Evolutionary conservation across 2,113 vertebrate species (phyloP).

Genomic region (Bolborhynchus lineola): DNA sequence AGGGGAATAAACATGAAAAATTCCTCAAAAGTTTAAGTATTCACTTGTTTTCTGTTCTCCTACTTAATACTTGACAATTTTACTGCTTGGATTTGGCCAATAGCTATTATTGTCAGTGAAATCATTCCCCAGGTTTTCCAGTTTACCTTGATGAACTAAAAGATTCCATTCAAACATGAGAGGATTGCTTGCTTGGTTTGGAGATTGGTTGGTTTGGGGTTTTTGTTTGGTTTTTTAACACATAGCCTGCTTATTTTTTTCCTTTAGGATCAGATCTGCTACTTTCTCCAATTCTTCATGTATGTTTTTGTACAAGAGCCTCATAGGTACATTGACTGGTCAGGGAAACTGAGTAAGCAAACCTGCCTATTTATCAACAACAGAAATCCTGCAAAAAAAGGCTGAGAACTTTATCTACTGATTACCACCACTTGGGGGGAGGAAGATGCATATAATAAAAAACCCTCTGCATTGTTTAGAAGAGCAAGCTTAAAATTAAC

Average conservation of each 20-base stretch:
- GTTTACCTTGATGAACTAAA: not conserved
- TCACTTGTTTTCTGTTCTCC: not conserved
- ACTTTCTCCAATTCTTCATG: not conserved
- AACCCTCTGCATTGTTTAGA: not conserved
- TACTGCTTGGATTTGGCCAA: not conserved
- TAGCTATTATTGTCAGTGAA: not conserved
- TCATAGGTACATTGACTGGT: not conserved
- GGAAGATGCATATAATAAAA: not conserved
- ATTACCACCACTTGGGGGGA: not conserved
- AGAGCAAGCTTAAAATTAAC: not conserved
- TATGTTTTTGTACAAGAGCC: not conserved
- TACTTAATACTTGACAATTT: not conserved
- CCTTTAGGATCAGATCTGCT: not conserved
- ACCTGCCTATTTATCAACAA: not conserved
- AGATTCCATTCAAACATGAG: not conserved
- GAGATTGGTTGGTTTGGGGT: not conserved
- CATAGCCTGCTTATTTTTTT: not conserved
- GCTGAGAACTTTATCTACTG: not conserved
- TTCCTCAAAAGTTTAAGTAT: not conserved
- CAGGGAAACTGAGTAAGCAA: not conserved
- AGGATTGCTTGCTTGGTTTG: not conserved
- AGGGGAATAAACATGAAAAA: not conserved
- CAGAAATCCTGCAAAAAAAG: not conserved
- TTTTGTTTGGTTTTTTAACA: not conserved
- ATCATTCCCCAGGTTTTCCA: not conserved